Conservation (phyloP, 2,888 invertebrate species). For the Panorpa germanica region DNA sequence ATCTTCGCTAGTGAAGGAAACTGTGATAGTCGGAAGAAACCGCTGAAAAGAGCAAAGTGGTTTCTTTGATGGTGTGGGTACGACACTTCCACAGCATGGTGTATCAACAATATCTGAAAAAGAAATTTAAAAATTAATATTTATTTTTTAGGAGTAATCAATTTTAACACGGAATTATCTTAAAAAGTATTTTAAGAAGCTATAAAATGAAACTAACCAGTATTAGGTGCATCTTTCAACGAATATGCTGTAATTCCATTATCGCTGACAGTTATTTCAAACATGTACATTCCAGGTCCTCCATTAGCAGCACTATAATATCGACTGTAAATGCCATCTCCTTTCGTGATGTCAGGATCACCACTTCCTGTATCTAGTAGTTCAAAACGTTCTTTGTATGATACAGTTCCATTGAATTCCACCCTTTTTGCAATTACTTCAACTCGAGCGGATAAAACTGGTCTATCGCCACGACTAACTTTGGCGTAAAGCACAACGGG, state of each 20-base stretch:
- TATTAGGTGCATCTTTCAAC: slow-evolving; percentile 19
- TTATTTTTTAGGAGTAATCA: neutral
- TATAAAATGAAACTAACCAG: slow-evolving; percentile 16
- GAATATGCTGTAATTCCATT: slow-evolving; percentile 33
- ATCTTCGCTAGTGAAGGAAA: slow-evolving; percentile 24
- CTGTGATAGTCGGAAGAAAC: slow-evolving; percentile 26
- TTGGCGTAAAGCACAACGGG: slow-evolving; percentile 31
- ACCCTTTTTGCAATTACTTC: slow-evolving; percentile 27
- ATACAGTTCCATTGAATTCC: slow-evolving; percentile 19
- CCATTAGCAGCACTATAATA: slow-evolving; percentile 30
- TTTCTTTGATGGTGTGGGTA: slow-evolving; percentile 26
- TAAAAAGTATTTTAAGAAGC: neutral
- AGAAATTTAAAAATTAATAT: slow-evolving; percentile 7
- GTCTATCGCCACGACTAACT: slow-evolving; percentile 31
- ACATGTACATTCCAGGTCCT: slow-evolving; percentile 27
- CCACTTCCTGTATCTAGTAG: slow-evolving; percentile 38
- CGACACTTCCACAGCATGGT: slow-evolving; percentile 32
- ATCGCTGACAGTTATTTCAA: slow-evolving; percentile 28
- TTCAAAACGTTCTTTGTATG: slow-evolving; percentile 23
- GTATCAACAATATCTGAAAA: slow-evolving; percentile 18
- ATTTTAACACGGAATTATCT: too few species aligned
- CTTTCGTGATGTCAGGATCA: slow-evolving; percentile 41
- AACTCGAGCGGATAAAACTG: slow-evolving; percentile 34
- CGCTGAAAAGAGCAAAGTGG: slow-evolving; percentile 31
- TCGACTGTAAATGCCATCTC: slow-evolving; percentile 44